Evolutionary conservation across 2,888 invertebrate species (phyloP).

Genomic region (Chalcosyrphus nemorum): DNA sequence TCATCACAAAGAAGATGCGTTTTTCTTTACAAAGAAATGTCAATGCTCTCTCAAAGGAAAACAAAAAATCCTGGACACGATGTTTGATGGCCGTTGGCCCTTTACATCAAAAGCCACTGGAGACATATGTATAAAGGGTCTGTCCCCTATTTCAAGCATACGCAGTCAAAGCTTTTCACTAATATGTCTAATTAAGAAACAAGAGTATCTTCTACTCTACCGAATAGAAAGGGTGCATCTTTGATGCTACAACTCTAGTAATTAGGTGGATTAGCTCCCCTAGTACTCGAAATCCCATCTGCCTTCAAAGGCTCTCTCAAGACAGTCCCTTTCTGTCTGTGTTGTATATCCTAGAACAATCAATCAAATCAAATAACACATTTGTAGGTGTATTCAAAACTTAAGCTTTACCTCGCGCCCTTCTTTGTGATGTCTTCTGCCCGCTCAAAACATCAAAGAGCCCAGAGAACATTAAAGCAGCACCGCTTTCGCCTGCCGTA

Average conservation of each 20-base stretch:
- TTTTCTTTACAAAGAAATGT: no score
- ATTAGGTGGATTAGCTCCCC: slow-evolving; percentile 30
- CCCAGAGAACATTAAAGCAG: slow-evolving; percentile 62
- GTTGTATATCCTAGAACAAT: slow-evolving; percentile 51
- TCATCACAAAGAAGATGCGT: no score
- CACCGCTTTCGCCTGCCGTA: slow-evolving; percentile 34
- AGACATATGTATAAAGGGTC: neutral
- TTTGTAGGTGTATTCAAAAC: slow-evolving; percentile 26
- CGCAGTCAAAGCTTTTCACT: neutral
- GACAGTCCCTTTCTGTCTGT: slow-evolving; percentile 10
- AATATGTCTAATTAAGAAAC: neutral
- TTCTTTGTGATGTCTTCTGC: slow-evolving; percentile 6
- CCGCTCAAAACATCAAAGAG: slow-evolving; percentile 57
- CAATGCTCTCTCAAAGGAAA: neutral
- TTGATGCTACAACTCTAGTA: slow-evolving; percentile 11
- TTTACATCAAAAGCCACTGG: neutral
- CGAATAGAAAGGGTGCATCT: neutral
- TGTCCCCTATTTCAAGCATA: neutral
- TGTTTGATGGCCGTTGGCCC: neutral
- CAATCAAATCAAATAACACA: slow-evolving; percentile 60
- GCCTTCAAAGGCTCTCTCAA: slow-evolving; percentile 51
- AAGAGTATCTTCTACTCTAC: neutral
- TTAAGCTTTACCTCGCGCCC: neutral
- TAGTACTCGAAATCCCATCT: slow-evolving; percentile 32
- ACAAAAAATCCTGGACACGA: neutral